Conservation (phyloP, 1,140 invertebrate species). For the Ladona fulva region DNA sequence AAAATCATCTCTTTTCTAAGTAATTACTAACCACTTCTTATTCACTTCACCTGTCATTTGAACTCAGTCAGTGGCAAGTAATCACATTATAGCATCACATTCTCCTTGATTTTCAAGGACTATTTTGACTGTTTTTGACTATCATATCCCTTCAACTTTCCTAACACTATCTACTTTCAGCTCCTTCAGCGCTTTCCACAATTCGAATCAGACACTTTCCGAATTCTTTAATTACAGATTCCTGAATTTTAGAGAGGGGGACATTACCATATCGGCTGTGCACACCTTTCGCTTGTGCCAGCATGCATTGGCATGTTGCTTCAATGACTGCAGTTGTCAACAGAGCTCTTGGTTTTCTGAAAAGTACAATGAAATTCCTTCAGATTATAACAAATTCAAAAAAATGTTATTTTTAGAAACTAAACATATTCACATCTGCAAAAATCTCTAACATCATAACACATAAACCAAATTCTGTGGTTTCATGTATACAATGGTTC, state of each 20-base stretch:
- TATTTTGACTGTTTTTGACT: not conserved
- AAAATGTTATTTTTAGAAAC: too few species aligned
- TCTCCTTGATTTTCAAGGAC: not conserved
- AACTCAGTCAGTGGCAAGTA: too few species aligned
- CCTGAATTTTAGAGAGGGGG: conserved; percentile 51
- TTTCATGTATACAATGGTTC: too few species aligned
- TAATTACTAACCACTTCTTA: too few species aligned
- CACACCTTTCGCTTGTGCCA: conserved; percentile 82
- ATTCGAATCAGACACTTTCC: conserved; percentile 88
- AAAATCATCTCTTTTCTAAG: too few species aligned
- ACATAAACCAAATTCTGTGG: too few species aligned
- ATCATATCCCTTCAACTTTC: not conserved
- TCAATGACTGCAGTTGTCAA: conserved; percentile 90
- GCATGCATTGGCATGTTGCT: conserved; percentile 87
- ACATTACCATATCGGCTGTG: conserved; percentile 58
- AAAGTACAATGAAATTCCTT: conserved; percentile 13
- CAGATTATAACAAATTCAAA: too few species aligned
- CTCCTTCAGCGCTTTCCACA: conserved; percentile 63
- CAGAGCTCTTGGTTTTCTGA: conserved; percentile 75
- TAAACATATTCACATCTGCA: too few species aligned
- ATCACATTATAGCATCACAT: not conserved
- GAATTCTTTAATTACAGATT: conserved; percentile 87
- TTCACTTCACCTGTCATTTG: too few species aligned
- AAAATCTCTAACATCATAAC: too few species aligned
- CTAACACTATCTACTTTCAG: conserved; percentile 35